These are phyloP conservation scores for Macrotis lagotis DNA, from an alignment of 2,113 vertebrate species.

Conservation along the genomic window DNA sequence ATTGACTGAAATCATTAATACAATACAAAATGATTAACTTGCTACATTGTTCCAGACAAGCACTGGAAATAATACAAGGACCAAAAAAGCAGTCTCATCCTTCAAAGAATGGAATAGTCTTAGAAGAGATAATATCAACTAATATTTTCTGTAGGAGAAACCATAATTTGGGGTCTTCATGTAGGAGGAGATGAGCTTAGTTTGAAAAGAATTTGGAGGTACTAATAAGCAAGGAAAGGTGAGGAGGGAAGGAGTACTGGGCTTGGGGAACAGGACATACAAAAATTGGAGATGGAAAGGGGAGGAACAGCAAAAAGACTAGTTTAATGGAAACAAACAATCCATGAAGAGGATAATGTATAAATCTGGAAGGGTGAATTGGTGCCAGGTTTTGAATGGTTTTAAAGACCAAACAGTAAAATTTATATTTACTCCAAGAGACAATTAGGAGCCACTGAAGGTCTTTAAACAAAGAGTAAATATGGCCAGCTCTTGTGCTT, in stretches of 20 bases:
- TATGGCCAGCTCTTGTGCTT: no score
- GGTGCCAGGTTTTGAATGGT: no score
- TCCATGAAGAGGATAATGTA: no score
- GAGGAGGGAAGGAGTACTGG: not conserved
- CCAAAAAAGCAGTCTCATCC: not conserved
- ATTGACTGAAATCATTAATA: slow-evolving; percentile 11
- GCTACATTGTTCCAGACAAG: not conserved
- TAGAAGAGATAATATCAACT: not conserved
- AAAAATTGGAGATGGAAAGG: no score
- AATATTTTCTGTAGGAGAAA: not conserved
- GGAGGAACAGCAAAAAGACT: no score
- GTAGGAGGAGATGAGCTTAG: not conserved
- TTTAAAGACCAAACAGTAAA: no score
- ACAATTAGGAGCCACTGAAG: no score
- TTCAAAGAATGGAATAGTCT: not conserved
- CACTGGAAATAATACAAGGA: not conserved
- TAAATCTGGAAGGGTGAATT: no score
- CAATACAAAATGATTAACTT: slow-evolving; percentile 8
- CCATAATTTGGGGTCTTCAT: not conserved
- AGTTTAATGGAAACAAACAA: no score
- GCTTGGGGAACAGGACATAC: not conserved
- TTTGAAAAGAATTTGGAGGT: not conserved
- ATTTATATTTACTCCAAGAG: no score
- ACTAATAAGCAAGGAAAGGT: not conserved
- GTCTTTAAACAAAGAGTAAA: no score